Percentiles rank a stretch among this genome's conserved stretches.
phyloP scores from a whole-genome alignment of 2,888 invertebrate species.

The Oscheius sp. region DNA sequence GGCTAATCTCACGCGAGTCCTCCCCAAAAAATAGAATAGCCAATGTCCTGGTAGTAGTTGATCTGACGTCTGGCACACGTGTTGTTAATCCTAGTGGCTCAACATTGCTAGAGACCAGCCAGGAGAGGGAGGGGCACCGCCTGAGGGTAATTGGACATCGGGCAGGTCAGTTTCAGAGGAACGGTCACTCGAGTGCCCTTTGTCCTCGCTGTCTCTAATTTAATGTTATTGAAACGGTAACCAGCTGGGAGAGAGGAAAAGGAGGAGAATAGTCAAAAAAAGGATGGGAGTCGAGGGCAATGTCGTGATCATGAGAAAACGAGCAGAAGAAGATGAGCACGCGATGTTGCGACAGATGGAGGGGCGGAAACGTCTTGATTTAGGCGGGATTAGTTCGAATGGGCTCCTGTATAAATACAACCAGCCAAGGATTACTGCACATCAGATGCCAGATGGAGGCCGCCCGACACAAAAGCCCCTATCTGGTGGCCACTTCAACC shows the following conservation, averaged over 20 bases:
- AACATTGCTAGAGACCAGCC: conserved; percentile 12
- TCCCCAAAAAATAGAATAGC: not conserved
- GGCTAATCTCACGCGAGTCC: too few species aligned
- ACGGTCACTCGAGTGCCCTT: not conserved
- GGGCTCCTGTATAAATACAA: conserved; percentile 24
- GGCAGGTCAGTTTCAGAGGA: conserved; percentile 16
- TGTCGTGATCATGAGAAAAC: not conserved
- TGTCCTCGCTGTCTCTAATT: not conserved
- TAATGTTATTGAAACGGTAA: not conserved
- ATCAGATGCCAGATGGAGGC: conserved; percentile 28
- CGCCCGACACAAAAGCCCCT: conserved; percentile 22
- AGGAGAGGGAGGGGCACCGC: conserved; percentile 10
- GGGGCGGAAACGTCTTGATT: conserved; percentile 32
- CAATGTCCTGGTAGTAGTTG: not conserved
- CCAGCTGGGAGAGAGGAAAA: not conserved
- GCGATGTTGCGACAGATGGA: conserved; percentile 30
- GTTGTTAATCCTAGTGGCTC: conserved; percentile 26
- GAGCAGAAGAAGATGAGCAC: conserved; percentile 16
- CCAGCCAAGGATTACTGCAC: conserved; percentile 24
- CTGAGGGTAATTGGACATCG: conserved; percentile 20
- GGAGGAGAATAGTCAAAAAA: not conserved
- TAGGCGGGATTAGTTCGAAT: conserved; percentile 21
- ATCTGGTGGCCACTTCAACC: conserved; percentile 17
- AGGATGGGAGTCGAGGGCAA: not conserved
- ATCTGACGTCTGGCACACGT: conserved; percentile 33